Base-by-base conservation (phyloP, 2,888 invertebrate species). In the Chymomyza fuscimana region DNA sequence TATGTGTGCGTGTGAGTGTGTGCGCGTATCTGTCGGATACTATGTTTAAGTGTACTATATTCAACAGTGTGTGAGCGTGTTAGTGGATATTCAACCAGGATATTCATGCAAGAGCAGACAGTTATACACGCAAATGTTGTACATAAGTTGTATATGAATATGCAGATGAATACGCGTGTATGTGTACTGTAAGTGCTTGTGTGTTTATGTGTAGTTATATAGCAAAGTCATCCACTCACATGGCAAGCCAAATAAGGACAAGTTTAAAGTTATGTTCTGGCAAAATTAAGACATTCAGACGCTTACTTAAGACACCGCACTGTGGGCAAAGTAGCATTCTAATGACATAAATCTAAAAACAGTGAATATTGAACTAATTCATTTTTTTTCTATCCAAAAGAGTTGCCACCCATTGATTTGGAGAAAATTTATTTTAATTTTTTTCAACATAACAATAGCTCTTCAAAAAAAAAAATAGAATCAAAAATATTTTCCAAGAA, bases 261-360 rank as follows among this genome's bases (percentile, higher is more conserved):
- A 73, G 73, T 69, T 75, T 69, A 70, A 77, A 70, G 70, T 71
- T 71, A 46, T 46, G 40, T 62, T 16, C n/a, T 1, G 16, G 19
- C 4, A 50, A 29, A 60, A 60, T 54, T 16, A 70, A 73, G 75
- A 83, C 72, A 79, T 72, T 74, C 67, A 66, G 72, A 62, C 73
- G 84, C 70, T 70, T 72, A 74, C 83, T 86, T 83, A 67, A 82
- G 77, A 75, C 36, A 63, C 56, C 19, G 63, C 63, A 46, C 56
- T 54, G 19, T 54, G 54, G 54, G 54, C 22, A 4, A 22, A 54
- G 16, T 16, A 16, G 15, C 63, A 72, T 54, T 68, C 51, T 62
- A 63, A 62, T 64, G 60, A 62, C 67, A 52, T 61, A 56, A 50
- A 67, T 61, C 58, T 70, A 66, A 71, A 76, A 64, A 54, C 15